Base-by-base conservation (phyloP, 2,797 vertebrate species). In the Chaenodraco wilsoni region DNA sequence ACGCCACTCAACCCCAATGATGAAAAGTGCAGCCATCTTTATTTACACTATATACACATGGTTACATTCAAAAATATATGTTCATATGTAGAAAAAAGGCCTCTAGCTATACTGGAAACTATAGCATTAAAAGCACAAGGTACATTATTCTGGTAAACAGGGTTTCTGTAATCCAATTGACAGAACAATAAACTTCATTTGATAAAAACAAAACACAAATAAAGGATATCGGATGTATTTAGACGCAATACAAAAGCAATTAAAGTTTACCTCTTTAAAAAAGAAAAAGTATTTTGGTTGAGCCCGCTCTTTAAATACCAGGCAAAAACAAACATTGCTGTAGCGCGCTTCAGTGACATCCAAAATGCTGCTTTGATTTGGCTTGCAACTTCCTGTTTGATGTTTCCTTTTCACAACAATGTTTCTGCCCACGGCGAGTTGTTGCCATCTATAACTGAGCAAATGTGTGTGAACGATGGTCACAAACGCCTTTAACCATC, bases 41-140 rank as follows among this genome's bases (percentile, higher is more conserved):
- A 94, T 93, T 93, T 92, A 92, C 92, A 92, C 52, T 87, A 92
- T 90, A 67, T 79, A 93, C 84, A 93, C 83, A 79, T 69, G 69
- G 74, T 92, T 91, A 87, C 86, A 92, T 91, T 91, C 74, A 90
- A 65, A 84, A 81, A 85, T 80, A 88, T 56, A 78, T 51, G 60
- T 9, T 37, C 55, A 71, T 64, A 77, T 15, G n/a, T 73, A 0
- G 9, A 40, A 50, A 83, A 85, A 79, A 37, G 33, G 58, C 69
- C 72, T 56, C 27, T 74, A 65, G 70, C 70, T 55, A 65, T 60
- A 65, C 23, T 14, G 5, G 64, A 55, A 71, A 69, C 46, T 37
- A 48, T 3, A 65, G 69, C 61, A 37, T 75, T 84, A 72, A 63
- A 79, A 85, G 57, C 78, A 61, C 37, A 63, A 56, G 48, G 27